phyloP scores from a whole-genome alignment of 2,113 vertebrate genomes.

The Prolemur simus region DNA sequence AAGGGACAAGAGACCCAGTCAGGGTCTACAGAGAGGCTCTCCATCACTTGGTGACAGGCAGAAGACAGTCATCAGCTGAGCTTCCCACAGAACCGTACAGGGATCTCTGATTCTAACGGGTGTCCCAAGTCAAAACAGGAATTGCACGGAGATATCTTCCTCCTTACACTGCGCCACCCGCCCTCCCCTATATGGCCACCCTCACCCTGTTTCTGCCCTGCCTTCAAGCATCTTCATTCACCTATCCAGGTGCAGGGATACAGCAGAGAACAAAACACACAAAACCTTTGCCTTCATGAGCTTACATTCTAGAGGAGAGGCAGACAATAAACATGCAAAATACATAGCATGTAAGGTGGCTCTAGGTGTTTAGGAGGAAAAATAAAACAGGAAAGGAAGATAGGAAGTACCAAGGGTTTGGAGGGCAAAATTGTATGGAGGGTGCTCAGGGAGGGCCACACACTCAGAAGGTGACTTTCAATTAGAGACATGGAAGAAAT shows the following conservation, averaged over 20 bases:
- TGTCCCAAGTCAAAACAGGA: not conserved
- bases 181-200: too few species aligned
- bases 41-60: not conserved
- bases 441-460: not conserved
- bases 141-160: accelerated
- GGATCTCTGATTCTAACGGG: not conserved
- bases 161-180: accelerated
- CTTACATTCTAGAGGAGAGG: not conserved
- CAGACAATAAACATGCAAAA: not conserved
- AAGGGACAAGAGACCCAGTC: not conserved
- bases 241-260: not conserved
- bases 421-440: accelerated
- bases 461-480: not conserved
- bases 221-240: not conserved
- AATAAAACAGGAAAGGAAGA: not conserved
- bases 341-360: accelerated
- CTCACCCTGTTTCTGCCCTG: not conserved
- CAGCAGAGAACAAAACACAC: not conserved
- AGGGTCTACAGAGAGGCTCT: not conserved
- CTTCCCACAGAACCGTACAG: not conserved
- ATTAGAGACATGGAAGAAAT: not conserved
- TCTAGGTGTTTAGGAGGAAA: not conserved
- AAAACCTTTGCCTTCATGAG: not conserved
- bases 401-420: not conserved
- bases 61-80: not conserved